Evolutionary conservation across 2,797 vertebrate genomes (phyloP).

Genomic region (Ateles fusciceps): DNA sequence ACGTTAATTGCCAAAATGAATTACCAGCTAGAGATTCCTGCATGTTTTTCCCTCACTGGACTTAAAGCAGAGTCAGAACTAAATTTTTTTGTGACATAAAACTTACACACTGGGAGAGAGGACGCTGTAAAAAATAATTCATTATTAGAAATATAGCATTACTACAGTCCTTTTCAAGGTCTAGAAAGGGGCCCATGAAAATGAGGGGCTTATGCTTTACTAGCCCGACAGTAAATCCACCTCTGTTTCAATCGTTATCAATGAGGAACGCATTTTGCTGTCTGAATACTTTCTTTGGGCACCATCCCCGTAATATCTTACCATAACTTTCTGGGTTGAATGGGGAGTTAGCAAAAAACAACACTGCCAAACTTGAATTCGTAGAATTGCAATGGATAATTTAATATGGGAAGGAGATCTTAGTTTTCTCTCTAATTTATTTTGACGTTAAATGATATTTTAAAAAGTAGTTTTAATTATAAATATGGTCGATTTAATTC

Average conservation of each 20-base stretch:
- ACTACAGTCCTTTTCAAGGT: not conserved
- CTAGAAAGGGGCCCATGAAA: not conserved
- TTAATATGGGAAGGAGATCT: not conserved
- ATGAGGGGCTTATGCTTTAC: not conserved
- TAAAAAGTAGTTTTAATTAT: constrained; percentile 12
- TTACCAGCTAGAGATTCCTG: not conserved
- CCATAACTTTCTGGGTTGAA: not conserved
- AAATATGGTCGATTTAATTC: not conserved
- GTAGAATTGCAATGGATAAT: not conserved
- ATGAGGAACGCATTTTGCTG: not conserved
- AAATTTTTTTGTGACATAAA: not conserved
- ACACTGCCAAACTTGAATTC: not conserved
- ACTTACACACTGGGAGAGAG: not conserved
- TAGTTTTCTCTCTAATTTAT: not conserved
- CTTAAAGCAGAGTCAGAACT: not conserved
- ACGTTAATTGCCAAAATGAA: not conserved
- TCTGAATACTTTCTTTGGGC: not conserved
- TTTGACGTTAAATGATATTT: not conserved
- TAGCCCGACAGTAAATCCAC: not conserved
- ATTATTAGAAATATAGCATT: not conserved
- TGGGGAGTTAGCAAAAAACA: not conserved
- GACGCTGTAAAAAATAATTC: not conserved
- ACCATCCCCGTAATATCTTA: not conserved
- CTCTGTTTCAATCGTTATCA: not conserved
- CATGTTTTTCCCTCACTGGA: not conserved